phyloP scores from a whole-genome alignment of 2,797 vertebrate species.

The Leptatherina wallacei region DNA sequence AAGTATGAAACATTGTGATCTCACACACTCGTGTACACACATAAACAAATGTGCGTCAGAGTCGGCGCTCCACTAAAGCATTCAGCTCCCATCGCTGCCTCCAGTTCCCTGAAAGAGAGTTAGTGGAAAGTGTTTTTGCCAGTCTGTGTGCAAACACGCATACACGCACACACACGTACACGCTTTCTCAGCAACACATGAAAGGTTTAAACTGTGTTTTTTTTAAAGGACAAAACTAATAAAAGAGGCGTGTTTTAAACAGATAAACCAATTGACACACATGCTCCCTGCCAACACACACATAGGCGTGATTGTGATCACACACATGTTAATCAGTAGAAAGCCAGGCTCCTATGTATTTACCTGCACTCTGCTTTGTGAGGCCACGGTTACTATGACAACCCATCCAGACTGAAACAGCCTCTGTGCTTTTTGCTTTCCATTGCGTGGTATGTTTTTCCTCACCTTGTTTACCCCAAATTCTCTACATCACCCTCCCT shows the following conservation, averaged over 20 bases:
- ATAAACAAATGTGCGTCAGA: constrained; percentile 65
- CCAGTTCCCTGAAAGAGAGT: constrained; percentile 55
- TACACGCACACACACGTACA: constrained; percentile 12
- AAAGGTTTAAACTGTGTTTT: too few relatives aligned
- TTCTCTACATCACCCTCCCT: background rate
- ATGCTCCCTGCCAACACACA: constrained; percentile 2
- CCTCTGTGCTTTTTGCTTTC: constrained; percentile 59
- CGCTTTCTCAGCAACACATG: constrained; percentile 2
- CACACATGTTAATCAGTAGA: constrained; percentile 63
- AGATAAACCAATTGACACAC: background rate
- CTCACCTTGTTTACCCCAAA: constrained; percentile 58
- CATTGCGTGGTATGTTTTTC: constrained; percentile 36
- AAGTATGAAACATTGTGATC: constrained; percentile 54
- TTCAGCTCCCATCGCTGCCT: constrained; percentile 41
- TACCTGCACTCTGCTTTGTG: constrained; percentile 62
- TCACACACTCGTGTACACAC: constrained; percentile 51
- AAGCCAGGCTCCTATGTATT: constrained; percentile 54
- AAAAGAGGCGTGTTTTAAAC: too few relatives aligned
- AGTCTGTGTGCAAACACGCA: constrained; percentile 5
- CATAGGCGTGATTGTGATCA: constrained; percentile 39
- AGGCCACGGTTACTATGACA: constrained; percentile 76
- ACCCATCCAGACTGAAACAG: constrained; percentile 74
- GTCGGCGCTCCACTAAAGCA: constrained; percentile 43
- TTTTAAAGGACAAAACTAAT: too few relatives aligned
- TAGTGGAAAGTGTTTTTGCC: constrained; percentile 45